Base-by-base conservation (phyloP, 2,888 invertebrate genomes). In the Caradrina clavipalpis region DNA sequence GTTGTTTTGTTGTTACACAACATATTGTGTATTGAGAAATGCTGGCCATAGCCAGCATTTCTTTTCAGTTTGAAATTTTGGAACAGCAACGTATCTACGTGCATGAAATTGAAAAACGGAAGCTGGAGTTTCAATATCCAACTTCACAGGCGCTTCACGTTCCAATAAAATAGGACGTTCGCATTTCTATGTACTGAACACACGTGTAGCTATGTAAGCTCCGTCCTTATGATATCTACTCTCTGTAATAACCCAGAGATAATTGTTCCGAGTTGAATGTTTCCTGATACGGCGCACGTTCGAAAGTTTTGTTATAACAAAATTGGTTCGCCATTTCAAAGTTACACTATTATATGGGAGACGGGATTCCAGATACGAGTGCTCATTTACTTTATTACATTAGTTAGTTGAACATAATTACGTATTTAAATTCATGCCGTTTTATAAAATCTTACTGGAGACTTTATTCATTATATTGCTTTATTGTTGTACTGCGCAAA, bases 241-340 rank as follows among this genome's bases (percentile, higher is more conserved):
- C 53, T 67, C 42, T 0, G 51, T 45, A 49, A 56, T 67, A 60
- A 50, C 26, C 15, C 21, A 54, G 62, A 64, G 42, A 73, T 69
- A 78, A 81, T 72, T 75, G 67, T 58, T 22, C 61, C 11, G 57
- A 61, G n/a, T 26, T 63, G 21, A 67, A 73, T 65, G 55, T 56
- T 83, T 69, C 66, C 69, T 65, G 68, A 76, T 80, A 73, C 17
- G 50, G 60, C 22, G 49, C 66, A 64, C 58, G 66, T 60, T 83
- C 42, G 35, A 57, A 78, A 66, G 56, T 81, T 81, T 73, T 59
- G 56, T 58, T 53, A 15, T 68, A 69, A 62, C 69, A 67, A 69
- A 83, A 78, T 71, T 62, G 62, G 66, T 73, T 69, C 54, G n/a
- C 42, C 45, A 63, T 78, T 78, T 21, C 59, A 56, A 78, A 75